A percentile compares a stretch with the other conserved stretches of the same genome.
Conservation (phyloP, 1,140 invertebrate species). For the Cyclina sinensis region DNA sequence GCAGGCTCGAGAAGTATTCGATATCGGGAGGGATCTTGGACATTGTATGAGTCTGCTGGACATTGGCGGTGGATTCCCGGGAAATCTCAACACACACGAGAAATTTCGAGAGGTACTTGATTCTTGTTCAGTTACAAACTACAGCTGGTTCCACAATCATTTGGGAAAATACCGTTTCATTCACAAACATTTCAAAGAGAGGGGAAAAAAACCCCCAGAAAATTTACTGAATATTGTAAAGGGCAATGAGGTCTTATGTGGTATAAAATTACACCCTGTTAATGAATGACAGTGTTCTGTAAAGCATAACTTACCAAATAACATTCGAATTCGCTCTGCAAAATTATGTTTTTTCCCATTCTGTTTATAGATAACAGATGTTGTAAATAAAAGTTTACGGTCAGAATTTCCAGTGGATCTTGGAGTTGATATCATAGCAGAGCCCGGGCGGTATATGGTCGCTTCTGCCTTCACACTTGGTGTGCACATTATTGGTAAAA, state of each 20-base stretch:
- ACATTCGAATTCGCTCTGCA: too few species aligned
- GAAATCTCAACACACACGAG: constrained; percentile 57
- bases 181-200: too few species aligned
- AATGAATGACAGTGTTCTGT: too few species aligned
- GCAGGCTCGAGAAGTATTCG: constrained; percentile 84
- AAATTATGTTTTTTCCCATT: too few species aligned
- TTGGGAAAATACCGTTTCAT: too few species aligned
- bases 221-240: too few species aligned
- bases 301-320: too few species aligned
- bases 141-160: too few species aligned
- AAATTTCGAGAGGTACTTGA: neutral
- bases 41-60: constrained; percentile 86
- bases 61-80: constrained; percentile 88
- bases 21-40: constrained; percentile 83
- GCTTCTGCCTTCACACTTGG: neutral
- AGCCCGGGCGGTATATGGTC: neutral
- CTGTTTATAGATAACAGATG: neutral
- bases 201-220: too few species aligned
- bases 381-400: neutral
- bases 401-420: neutral
- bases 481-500: neutral
- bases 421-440: neutral
- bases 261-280: too few species aligned
- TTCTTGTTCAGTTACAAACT: too few species aligned
- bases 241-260: too few species aligned